Conservation (phyloP, 2,113 vertebrate genomes). For the Ranitomeya variabilis region DNA sequence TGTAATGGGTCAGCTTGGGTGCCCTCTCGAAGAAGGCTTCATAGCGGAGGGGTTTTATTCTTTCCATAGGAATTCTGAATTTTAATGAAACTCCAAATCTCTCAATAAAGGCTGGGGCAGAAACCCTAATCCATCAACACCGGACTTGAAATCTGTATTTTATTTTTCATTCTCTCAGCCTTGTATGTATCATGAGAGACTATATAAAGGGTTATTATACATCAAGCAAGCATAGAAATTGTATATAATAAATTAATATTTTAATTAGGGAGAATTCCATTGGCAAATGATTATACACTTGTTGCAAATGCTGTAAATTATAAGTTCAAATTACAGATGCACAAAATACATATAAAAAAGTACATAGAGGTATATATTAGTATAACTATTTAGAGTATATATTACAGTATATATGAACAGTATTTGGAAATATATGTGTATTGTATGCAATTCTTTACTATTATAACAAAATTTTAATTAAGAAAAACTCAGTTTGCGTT, state of each 20-base stretch:
- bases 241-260: not conserved
- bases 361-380: too few relatives aligned
- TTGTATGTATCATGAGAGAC: conserved; percentile 70
- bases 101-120: conserved; percentile 80
- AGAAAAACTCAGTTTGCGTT: too few relatives aligned
- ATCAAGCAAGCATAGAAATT: not conserved
- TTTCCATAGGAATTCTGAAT: conserved; percentile 81
- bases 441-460: too few relatives aligned
- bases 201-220: conserved; percentile 66
- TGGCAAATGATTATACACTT: not conserved
- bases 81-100: conserved; percentile 84
- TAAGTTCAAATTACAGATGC: too few relatives aligned
- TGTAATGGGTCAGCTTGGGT: conserved; percentile 82
- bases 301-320: too few relatives aligned
- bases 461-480: too few relatives aligned
- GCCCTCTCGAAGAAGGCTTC: conserved; percentile 81
- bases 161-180: conserved; percentile 57
- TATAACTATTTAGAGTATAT: too few relatives aligned
- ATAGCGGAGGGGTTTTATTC: conserved; percentile 70
- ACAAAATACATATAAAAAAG: too few relatives aligned
- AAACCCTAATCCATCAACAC: conserved; percentile 77
- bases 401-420: too few relatives aligned
- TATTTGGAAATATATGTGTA: too few relatives aligned
- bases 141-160: conserved; percentile 77
- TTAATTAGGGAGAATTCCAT: not conserved